A percentile compares a stretch with the other conserved stretches of the same genome.
phyloP scores from a whole-genome alignment of 2,888 invertebrate species.

The Ectemnius lituratus region DNA sequence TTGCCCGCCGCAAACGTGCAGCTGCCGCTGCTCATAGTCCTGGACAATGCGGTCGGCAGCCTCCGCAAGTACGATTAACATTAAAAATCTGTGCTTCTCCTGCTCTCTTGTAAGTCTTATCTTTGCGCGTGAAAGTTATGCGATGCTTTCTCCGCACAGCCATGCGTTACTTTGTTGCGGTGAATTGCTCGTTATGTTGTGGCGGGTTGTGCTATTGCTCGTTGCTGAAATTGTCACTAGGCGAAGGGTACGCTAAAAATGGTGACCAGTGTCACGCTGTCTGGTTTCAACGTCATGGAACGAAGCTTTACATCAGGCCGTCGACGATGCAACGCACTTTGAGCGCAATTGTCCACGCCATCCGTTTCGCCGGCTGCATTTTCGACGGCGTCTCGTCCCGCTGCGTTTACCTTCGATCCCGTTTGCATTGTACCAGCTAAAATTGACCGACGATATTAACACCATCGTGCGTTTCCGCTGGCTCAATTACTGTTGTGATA shows the following conservation, averaged over 20 bases:
- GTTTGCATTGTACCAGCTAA: neutral
- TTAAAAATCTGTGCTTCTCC: conserved; percentile 2
- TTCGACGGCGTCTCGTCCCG: conserved; percentile 16
- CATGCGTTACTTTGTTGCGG: no score
- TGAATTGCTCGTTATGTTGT: no score
- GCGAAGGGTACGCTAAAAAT: conserved; percentile 36
- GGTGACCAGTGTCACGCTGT: conserved; percentile 27
- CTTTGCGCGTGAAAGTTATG: no score
- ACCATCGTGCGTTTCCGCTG: neutral
- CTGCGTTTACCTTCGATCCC: conserved; percentile 13
- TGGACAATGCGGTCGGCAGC: no score
- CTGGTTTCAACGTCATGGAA: conserved; percentile 23
- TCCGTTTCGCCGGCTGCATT: conserved; percentile 3
- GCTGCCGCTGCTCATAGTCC: neutral
- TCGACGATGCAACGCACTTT: conserved; percentile 27
- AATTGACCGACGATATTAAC: no score
- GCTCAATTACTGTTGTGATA: neutral
- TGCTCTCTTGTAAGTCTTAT: no score
- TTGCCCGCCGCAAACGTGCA: conserved; percentile 43
- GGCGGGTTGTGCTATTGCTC: no score
- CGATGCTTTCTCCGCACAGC: no score
- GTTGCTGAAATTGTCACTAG: no score
- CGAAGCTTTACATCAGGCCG: conserved; percentile 13
- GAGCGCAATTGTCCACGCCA: conserved; percentile 36
- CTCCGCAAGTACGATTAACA: no score